phyloP scores from a whole-genome alignment of 2,113 vertebrate species.

The Pelvicachromis taeniatus region DNA sequence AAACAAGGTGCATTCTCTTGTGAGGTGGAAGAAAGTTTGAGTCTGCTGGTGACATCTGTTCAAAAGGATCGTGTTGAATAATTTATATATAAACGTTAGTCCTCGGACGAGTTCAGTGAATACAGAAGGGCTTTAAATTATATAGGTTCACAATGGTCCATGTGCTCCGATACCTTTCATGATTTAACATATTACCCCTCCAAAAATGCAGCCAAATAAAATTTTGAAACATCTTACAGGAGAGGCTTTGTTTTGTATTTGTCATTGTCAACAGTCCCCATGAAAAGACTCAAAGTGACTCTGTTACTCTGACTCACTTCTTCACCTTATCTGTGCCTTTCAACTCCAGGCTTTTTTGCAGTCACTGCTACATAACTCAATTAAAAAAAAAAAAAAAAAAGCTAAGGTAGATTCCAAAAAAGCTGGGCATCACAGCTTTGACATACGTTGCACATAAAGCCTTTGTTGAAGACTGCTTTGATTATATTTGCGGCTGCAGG shows the following conservation, averaged over 20 bases:
- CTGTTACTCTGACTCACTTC: background rate
- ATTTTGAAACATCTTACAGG: background rate
- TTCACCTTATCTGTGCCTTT: background rate
- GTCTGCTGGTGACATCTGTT: constrained; percentile 1
- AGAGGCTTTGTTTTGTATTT: background rate
- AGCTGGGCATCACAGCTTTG: background rate
- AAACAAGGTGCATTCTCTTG: constrained; percentile 7
- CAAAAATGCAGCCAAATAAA: background rate
- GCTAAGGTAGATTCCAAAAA: background rate
- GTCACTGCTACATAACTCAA: background rate
- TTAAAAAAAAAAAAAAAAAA: too few relatives aligned
- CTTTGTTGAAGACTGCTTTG: background rate
- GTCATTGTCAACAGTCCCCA: background rate
- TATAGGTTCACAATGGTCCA: background rate
- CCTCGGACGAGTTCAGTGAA: background rate
- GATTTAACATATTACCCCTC: background rate
- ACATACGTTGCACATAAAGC: background rate
- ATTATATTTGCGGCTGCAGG: background rate
- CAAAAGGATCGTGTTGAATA: constrained; percentile 29
- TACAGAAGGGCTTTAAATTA: background rate
- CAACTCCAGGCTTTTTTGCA: background rate
- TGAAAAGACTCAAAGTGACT: background rate
- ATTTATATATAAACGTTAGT: constrained; percentile 10
- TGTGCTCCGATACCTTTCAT: background rate
- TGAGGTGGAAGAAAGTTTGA: background rate